A percentile compares a stretch with the other conserved stretches of the same genome.
Evolutionary conservation across 1,140 invertebrate genomes (phyloP).

Genomic region (Paraescarpia echinospica): DNA sequence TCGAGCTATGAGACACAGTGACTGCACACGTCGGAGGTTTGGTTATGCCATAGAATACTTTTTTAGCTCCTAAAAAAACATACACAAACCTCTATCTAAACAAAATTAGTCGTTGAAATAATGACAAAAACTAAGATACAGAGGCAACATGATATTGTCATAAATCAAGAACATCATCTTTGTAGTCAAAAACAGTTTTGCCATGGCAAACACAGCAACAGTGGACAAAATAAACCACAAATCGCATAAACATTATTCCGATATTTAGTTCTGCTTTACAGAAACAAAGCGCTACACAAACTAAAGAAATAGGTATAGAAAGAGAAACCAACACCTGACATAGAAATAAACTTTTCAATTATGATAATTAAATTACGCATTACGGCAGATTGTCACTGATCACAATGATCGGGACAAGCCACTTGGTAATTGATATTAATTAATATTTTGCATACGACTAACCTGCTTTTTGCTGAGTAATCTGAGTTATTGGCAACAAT

Average conservation of each 20-base stretch:
- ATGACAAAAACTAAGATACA: not conserved
- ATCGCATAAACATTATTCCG: not conserved
- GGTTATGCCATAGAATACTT: not conserved
- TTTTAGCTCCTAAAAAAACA: not conserved
- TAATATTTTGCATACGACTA: not conserved
- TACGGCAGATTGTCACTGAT: not conserved
- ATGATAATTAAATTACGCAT: not conserved
- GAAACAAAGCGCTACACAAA: not conserved
- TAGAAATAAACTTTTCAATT: not conserved
- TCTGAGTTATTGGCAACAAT: not conserved
- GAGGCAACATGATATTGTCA: not conserved
- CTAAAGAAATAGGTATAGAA: not conserved
- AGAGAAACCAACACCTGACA: not conserved
- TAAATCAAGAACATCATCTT: not conserved
- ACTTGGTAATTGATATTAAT: not conserved
- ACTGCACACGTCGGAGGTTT: not conserved
- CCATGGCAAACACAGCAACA: not conserved
- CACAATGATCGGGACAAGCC: not conserved
- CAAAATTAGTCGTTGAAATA: not conserved
- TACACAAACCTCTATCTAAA: not conserved
- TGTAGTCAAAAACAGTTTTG: not conserved
- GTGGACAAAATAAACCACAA: not conserved
- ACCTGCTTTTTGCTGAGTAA: not conserved
- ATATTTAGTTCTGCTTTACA: not conserved
- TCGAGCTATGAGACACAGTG: not conserved